A percentile compares a stretch with the other conserved stretches of the same genome.
These are phyloP conservation scores for Atlantisia rogersi DNA, from an alignment of 2,113 vertebrate genomes.

Conservation along the genomic window DNA sequence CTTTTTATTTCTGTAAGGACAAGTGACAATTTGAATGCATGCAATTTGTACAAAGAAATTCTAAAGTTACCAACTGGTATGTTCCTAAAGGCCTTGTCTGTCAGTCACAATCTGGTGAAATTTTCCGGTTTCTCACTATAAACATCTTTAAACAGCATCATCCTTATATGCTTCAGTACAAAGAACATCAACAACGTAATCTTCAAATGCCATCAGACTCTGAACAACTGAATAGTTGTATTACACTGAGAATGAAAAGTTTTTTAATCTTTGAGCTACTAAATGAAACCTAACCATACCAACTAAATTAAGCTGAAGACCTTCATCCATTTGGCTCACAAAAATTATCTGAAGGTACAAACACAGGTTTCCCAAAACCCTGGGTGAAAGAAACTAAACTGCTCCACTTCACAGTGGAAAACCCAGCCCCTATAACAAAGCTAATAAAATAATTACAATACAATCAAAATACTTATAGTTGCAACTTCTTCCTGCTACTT, in stretches of 20 bases:
- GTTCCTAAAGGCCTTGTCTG: not conserved
- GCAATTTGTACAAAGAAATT: not conserved
- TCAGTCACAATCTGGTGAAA: not conserved
- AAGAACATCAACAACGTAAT: fast-evolving
- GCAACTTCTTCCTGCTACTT: not conserved
- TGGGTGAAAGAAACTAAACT: not conserved
- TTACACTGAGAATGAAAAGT: not conserved
- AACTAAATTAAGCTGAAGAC: not conserved
- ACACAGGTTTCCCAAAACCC: not conserved
- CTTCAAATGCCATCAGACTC: not conserved
- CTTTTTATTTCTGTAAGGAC: slow-evolving; percentile 49
- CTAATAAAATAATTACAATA: not conserved
- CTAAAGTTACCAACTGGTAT: not conserved
- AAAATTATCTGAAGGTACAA: not conserved
- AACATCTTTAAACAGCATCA: not conserved
- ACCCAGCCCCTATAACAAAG: not conserved
- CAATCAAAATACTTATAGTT: not conserved
- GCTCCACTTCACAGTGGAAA: not conserved
- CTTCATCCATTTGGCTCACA: not conserved
- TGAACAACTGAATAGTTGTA: not conserved
- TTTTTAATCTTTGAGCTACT: not conserved
- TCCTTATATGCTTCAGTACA: not conserved
- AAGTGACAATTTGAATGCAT: not conserved
- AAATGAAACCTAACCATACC: not conserved
- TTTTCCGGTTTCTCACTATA: not conserved